Conservation (phyloP, 2,113 vertebrate species). For the Oriolus oriolus region DNA sequence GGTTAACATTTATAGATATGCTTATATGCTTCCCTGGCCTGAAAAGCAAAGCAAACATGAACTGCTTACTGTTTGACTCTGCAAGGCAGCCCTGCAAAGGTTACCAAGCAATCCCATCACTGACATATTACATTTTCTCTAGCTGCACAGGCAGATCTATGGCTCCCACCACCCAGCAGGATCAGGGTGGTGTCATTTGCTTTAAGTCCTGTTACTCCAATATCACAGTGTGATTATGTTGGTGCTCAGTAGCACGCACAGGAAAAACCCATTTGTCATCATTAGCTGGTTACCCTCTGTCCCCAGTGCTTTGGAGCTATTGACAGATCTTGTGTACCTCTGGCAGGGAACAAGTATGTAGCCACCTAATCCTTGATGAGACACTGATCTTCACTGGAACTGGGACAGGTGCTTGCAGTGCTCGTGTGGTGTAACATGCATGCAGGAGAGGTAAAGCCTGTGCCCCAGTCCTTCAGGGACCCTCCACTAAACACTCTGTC, state of each 20-base stretch:
- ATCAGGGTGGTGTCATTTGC: not conserved
- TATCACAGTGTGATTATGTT: not conserved
- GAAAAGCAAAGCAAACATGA: not conserved
- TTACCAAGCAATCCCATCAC: not conserved
- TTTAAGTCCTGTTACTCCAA: not conserved
- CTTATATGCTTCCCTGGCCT: not conserved
- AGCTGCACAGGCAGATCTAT: not conserved
- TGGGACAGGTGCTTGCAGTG: not conserved
- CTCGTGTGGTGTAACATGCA: rapidly evolving
- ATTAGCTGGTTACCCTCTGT: not conserved
- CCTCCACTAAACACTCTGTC: not conserved
- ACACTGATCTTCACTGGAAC: not conserved
- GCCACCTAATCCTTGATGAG: not conserved
- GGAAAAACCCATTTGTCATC: not conserved
- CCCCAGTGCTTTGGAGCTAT: not conserved
- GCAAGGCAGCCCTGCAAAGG: not conserved
- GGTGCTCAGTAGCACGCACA: not conserved
- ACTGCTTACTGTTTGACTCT: not conserved
- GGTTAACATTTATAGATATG: not conserved
- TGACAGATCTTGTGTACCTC: not conserved
- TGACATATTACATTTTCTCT: not conserved
- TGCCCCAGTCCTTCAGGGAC: not conserved
- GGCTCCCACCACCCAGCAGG: not conserved
- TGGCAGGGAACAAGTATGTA: not conserved
- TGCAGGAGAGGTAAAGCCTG: not conserved